Conservation (phyloP, 1,140 invertebrate species). For the Cyclargus thomasi region DNA sequence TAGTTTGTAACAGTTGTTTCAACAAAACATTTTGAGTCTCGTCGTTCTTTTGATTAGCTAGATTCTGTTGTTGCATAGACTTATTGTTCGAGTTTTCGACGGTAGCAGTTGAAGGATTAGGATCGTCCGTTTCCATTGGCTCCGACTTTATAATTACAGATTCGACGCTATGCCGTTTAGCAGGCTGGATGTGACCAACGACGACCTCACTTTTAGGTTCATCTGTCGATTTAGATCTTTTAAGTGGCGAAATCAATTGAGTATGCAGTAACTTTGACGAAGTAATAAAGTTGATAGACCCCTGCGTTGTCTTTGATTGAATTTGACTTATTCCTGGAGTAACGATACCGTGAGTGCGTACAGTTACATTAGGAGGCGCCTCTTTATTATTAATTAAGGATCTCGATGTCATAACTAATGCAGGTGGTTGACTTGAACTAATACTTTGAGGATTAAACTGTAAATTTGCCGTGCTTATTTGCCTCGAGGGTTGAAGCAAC, state of each 20-base stretch:
- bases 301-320: slow-evolving; percentile 46
- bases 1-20: slow-evolving; percentile 92
- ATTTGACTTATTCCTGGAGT: slow-evolving; percentile 54
- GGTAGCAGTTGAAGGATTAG: slow-evolving; percentile 34
- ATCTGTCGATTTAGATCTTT: slow-evolving; percentile 73
- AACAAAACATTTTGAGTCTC: slow-evolving; percentile 92
- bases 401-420: slow-evolving; percentile 71
- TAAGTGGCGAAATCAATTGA: slow-evolving; percentile 75
- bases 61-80: slow-evolving; percentile 34
- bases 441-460: slow-evolving; percentile 73
- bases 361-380: slow-evolving; percentile 61
- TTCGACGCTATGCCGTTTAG: slow-evolving; percentile 72
- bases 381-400: slow-evolving; percentile 61
- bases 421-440: slow-evolving; percentile 70
- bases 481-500: slow-evolving; percentile 62
- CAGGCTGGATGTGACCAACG: slow-evolving; percentile 66
- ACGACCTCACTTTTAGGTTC: slow-evolving; percentile 72
- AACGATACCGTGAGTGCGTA: slow-evolving; percentile 58
- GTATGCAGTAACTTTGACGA: slow-evolving; percentile 74
- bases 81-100: slow-evolving; percentile 40
- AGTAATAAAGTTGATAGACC: slow-evolving; percentile 64
- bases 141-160: slow-evolving; percentile 72
- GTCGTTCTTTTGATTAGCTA: slow-evolving; percentile 76
- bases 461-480: slow-evolving; percentile 58
- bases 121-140: slow-evolving; percentile 68